Evolutionary conservation across 2,113 vertebrate genomes (phyloP).

Genomic region (Psilopsiagon aymara): DNA sequence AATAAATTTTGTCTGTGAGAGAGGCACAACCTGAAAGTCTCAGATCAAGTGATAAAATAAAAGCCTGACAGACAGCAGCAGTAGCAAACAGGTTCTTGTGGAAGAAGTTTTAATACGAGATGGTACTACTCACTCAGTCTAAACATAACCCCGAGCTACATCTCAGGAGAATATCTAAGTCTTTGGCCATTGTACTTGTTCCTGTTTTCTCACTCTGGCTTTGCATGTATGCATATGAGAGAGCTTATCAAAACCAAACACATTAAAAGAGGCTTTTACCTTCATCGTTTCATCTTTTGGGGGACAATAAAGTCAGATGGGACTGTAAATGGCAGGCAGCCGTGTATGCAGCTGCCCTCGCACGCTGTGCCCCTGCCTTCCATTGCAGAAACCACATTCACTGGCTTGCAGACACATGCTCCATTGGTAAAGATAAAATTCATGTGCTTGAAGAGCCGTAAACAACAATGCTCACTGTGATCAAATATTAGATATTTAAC

Average conservation of each 20-base stretch:
- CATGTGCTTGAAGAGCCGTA: neutral
- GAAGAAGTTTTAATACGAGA: conserved; percentile 24
- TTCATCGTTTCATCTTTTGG: neutral
- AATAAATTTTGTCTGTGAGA: conserved; percentile 41
- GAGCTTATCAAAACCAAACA: conserved; percentile 1
- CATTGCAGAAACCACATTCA: accelerated
- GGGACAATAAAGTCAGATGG: neutral
- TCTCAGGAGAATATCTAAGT: conserved; percentile 24
- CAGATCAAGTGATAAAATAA: conserved; percentile 63
- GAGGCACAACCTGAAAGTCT: conserved; percentile 55
- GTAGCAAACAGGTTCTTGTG: conserved; percentile 38
- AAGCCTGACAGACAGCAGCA: conserved; percentile 43
- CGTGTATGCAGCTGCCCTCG: neutral
- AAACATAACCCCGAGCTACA: conserved; percentile 51
- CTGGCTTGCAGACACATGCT: neutral
- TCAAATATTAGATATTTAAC: neutral
- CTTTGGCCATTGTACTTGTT: conserved; percentile 3
- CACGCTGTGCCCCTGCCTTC: neutral
- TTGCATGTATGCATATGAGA: neutral
- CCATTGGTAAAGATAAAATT: neutral
- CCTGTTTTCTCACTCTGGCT: conserved; percentile 37
- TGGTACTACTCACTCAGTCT: neutral
- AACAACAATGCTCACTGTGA: neutral
- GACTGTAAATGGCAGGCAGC: neutral
- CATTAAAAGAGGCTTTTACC: neutral